Evolutionary conservation across 2,113 vertebrate genomes (phyloP).

Genomic region (Pleuronectes platessa): DNA sequence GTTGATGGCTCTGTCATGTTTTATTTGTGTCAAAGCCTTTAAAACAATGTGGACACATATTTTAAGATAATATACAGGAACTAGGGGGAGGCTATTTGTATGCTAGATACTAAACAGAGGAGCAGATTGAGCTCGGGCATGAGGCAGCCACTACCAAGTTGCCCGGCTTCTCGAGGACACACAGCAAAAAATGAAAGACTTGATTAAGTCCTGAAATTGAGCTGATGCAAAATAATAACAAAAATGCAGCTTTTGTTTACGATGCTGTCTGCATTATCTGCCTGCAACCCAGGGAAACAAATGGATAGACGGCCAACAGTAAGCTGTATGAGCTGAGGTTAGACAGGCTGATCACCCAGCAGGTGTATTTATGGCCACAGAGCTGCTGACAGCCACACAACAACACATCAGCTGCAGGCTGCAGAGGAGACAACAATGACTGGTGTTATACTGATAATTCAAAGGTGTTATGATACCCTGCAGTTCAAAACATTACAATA

Average conservation of each 20-base stretch:
- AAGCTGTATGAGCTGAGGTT: constrained; percentile 33
- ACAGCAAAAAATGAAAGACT: constrained; percentile 28
- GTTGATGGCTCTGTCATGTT: constrained; percentile 88
- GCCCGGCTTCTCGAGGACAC: constrained; percentile 57
- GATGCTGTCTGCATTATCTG: constrained; percentile 35
- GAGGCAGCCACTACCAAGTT: constrained; percentile 52
- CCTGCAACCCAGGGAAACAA: constrained; percentile 44
- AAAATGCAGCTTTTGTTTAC: constrained; percentile 60
- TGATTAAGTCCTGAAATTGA: constrained; percentile 57
- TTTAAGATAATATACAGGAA: constrained; percentile 81
- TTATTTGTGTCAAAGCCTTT: constrained; percentile 81
- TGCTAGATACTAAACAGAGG: constrained; percentile 75
- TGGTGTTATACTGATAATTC: neutral
- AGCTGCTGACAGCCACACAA: constrained; percentile 64
- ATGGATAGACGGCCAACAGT: constrained; percentile 44
- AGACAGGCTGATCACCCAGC: constrained; percentile 55
- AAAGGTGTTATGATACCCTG: neutral
- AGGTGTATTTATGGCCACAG: constrained; percentile 66
- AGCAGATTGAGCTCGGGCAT: constrained; percentile 63
- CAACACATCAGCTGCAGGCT: constrained; percentile 50
- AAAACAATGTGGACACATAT: constrained; percentile 83
- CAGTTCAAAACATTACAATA: neutral
- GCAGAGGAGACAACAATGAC: constrained; percentile 46
- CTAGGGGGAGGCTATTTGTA: constrained; percentile 70
- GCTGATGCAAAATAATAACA: constrained; percentile 54